A percentile compares a stretch with the other conserved stretches of the same genome.
phyloP scores from a whole-genome alignment of 2,888 invertebrate species.

The Drosophila greeni region DNA sequence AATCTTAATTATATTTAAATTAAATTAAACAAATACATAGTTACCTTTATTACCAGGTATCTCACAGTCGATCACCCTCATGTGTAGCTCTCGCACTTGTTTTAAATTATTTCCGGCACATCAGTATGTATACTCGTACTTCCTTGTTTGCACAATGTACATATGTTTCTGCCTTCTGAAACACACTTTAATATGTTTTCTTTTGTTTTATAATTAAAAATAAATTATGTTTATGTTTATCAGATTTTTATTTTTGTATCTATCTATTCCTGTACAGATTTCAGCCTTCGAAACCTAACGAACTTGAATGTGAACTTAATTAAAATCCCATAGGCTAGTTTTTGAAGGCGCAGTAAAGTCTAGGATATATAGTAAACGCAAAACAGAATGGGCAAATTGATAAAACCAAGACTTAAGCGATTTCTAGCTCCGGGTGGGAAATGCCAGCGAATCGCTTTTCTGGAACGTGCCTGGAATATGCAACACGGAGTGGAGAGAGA shows the following conservation, averaged over 20 bases:
- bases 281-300: not conserved
- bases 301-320: constrained; percentile 22
- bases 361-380: constrained; percentile 5
- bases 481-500: constrained; percentile 5
- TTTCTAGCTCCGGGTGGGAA: constrained; percentile 39
- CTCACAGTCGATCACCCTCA: not conserved
- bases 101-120: not conserved
- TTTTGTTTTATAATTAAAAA: not conserved
- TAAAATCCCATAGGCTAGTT: constrained; percentile 38
- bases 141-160: not conserved
- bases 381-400: constrained; percentile 35
- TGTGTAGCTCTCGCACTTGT: not conserved
- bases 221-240: not conserved
- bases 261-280: not conserved
- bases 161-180: not conserved
- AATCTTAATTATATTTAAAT: not conserved
- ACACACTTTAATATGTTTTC: not conserved
- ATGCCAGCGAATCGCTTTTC: constrained; percentile 53
- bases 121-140: not conserved
- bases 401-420: constrained; percentile 45
- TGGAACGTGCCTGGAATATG: constrained; percentile 49
- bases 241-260: not conserved
- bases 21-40: not conserved
- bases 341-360: not conserved
- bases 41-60: not conserved